Percentiles rank a stretch among this genome's conserved stretches.
Conservation (phyloP, 2,113 vertebrate genomes). For the Tapirus terrestris region DNA sequence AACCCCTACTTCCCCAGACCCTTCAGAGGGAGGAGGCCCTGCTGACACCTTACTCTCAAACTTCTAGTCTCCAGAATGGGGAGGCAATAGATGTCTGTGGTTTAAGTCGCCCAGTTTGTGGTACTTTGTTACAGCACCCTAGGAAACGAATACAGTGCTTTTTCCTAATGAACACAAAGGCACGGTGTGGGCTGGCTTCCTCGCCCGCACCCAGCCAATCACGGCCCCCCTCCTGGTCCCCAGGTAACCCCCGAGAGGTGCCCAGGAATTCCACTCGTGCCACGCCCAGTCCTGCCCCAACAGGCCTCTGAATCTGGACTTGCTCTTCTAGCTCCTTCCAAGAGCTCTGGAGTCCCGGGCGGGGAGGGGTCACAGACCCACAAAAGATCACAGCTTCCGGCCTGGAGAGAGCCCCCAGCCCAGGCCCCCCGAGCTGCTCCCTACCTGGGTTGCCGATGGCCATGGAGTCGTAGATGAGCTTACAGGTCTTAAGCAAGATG, state of each 20-base stretch:
- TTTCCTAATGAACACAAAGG: background rate
- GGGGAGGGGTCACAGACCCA: background rate
- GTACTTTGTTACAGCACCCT: background rate
- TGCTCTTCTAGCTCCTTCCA: background rate
- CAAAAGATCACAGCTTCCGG: accelerated
- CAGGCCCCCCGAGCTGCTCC: background rate
- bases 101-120: background rate
- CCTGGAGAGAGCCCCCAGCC: background rate
- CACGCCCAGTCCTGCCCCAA: background rate
- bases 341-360: background rate
- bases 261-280: background rate
- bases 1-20: too few species aligned
- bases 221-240: background rate
- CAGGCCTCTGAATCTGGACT: background rate
- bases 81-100: background rate
- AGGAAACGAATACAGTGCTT: background rate
- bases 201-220: background rate
- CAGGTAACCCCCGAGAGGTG: background rate
- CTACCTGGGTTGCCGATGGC: conserved; percentile 93
- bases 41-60: background rate
- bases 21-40: background rate
- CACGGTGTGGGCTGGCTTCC: background rate
- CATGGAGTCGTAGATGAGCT: conserved; percentile 99
- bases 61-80: background rate
- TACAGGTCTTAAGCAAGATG: conserved; percentile 96